Conservation (phyloP, 37 sponge, comb jelly and placozoan genomes). For the Lycopodina hypogea region DNA sequence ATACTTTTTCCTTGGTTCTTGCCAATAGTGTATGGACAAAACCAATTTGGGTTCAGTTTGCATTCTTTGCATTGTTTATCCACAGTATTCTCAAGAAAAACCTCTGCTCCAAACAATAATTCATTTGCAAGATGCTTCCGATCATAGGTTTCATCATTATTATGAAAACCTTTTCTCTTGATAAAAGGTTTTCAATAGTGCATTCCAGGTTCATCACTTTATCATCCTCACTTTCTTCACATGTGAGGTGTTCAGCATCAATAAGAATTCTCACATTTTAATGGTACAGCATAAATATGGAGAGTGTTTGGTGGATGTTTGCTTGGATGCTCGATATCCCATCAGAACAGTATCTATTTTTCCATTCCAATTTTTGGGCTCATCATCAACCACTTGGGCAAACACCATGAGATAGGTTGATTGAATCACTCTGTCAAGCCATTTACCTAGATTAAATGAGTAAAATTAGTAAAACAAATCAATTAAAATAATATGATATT, state of each 20-base stretch:
- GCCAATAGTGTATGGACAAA: background rate
- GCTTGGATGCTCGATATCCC: conserved; percentile 30
- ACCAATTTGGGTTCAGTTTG: background rate
- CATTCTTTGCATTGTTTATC: too few relatives aligned
- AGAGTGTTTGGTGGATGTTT: conserved; percentile 35
- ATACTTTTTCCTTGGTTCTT: background rate
- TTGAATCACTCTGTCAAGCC: conserved; percentile 33
- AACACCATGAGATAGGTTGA: conserved; percentile 13
- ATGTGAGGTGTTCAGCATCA: too few relatives aligned
- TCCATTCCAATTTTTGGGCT: conserved; percentile 17
- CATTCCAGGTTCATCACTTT: too few relatives aligned
- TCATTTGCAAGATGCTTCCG: too few relatives aligned
- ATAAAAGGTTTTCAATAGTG: too few relatives aligned
- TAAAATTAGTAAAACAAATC: too few relatives aligned
- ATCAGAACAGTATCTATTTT: conserved; percentile 13
- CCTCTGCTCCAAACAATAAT: too few relatives aligned
- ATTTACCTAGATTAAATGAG: conserved; percentile 1
- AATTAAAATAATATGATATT: too few relatives aligned
- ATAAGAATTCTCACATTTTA: background rate
- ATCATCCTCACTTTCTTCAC: too few relatives aligned
- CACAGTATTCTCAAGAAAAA: too few relatives aligned
- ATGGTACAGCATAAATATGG: conserved; percentile 19
- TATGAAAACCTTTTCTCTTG: too few relatives aligned
- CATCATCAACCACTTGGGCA: conserved; percentile 35
- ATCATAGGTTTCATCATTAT: too few relatives aligned